Base-by-base conservation (phyloP, 2,888 invertebrate species). In the Drosophila prolongata region DNA sequence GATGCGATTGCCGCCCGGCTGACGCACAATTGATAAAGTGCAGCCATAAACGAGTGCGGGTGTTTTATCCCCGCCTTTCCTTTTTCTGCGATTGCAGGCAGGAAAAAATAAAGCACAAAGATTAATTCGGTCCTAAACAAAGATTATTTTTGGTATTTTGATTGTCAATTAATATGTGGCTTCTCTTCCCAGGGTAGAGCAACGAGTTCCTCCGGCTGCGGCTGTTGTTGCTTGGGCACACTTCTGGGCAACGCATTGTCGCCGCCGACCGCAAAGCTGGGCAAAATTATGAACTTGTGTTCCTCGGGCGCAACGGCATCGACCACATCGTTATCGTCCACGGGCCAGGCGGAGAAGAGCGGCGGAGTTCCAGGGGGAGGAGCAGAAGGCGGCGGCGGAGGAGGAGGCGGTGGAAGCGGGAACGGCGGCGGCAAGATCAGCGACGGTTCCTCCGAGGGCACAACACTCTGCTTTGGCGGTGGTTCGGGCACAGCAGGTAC, bases 261-360 rank as follows among this genome's bases (percentile, higher is more conserved):
- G 82, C 84, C 89, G 76, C 80, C 85, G 77, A 87, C 87, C 89
- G 85, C 85, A 82, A 90, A 88, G 75, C 89, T 91, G 91, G 90
- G 90, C 88, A 91, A 91, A 92, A 92, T 91, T 91, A 92, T 92
- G 92, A 92, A 92, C 90, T 91, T 92, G 90, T 92, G 92, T 79
- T 92, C 92, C 67, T 91, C 92, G 70, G 86, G 92, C 84, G 91
- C 91, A 79, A 91, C 91, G 75, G 91, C 90, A 83, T 90, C 90
- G 67, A 87, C 82, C 75, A 84, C 89, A 78, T 90, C 90, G 61
- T 69, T 91, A 79, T 87, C 91, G 78, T 91, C 91, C 61, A 85
- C 82, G 60, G 89, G 82, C 50, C 77, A 86, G 57, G 68, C 64
- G 46, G 90, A 83, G 38, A 77, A 75, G 71, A 85, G 80, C 82